Conservation (phyloP, 2,888 invertebrate genomes). For the Leptopilina drosophilae region DNA sequence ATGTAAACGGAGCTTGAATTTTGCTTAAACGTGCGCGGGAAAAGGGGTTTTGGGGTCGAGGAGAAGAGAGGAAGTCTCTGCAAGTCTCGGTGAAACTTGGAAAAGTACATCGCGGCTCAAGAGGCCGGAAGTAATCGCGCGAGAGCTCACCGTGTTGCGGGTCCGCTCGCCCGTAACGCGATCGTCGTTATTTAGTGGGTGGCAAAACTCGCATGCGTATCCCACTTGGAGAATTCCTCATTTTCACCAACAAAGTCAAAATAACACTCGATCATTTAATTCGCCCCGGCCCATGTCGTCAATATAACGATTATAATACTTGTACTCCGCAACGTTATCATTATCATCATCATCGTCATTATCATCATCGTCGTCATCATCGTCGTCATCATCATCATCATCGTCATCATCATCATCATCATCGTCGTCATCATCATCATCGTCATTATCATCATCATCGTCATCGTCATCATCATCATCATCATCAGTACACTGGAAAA, state of each 20-base stretch:
- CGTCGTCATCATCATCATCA: no score
- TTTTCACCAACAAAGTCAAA: constrained; percentile 10
- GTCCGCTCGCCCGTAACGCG: constrained; percentile 61
- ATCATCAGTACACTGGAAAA: no score
- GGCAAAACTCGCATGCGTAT: constrained; percentile 57
- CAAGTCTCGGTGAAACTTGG: constrained; percentile 70
- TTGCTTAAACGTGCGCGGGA: constrained; percentile 50
- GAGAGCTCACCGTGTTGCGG: constrained; percentile 65
- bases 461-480: no score
- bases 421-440: no score
- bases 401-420: no score
- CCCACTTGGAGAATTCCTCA: constrained; percentile 38
- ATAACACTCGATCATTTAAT: constrained; percentile 46
- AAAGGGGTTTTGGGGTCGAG: constrained; percentile 40
- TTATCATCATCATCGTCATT: no score
- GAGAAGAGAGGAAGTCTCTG: constrained; percentile 40
- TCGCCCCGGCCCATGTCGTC: constrained; percentile 20
- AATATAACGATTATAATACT: no score
- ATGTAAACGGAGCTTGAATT: constrained; percentile 72
- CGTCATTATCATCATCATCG: no score
- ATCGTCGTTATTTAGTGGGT: constrained; percentile 69
- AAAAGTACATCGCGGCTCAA: constrained; percentile 76
- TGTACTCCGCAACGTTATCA: no score
- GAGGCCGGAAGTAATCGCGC: constrained; percentile 75
- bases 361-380: no score